Conservation (phyloP, 2,888 invertebrate species). For the Protodeltote pygarga region DNA sequence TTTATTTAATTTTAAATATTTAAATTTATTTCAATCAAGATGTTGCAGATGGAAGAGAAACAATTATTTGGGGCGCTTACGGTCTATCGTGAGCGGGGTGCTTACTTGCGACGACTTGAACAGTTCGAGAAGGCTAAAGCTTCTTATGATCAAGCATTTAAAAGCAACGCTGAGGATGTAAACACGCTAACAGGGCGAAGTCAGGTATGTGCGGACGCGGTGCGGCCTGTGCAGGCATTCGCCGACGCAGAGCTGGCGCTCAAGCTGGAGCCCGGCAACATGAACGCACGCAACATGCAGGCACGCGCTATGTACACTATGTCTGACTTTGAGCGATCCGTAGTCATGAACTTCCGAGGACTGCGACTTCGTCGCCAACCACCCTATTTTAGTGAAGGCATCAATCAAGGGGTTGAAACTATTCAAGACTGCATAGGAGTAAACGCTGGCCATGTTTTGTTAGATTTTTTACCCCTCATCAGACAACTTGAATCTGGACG, state of each 20-base stretch:
- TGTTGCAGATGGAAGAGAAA: slow-evolving; percentile 82
- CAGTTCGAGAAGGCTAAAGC: slow-evolving; percentile 80
- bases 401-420: slow-evolving; percentile 79
- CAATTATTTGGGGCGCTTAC: slow-evolving; percentile 74
- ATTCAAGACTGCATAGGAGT: slow-evolving; percentile 81
- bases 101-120: slow-evolving; percentile 75
- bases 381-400: slow-evolving; percentile 80
- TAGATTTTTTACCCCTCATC: slow-evolving; percentile 78
- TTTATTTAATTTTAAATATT: slow-evolving; percentile 19
- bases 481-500: slow-evolving; percentile 67
- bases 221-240: slow-evolving; percentile 76
- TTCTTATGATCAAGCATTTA: slow-evolving; percentile 77
- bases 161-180: slow-evolving; percentile 69
- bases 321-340: slow-evolving; percentile 80
- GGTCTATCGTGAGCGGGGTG: slow-evolving; percentile 79
- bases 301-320: slow-evolving; percentile 80
- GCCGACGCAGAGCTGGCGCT: slow-evolving; percentile 79
- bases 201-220: slow-evolving; percentile 78
- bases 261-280: slow-evolving; percentile 73
- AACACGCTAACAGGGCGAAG: slow-evolving; percentile 76
- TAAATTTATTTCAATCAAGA: slow-evolving; percentile 37
- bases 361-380: slow-evolving; percentile 70
- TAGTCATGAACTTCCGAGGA: slow-evolving; percentile 80
- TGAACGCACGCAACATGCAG: slow-evolving; percentile 80
- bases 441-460: slow-evolving; percentile 78